Evolutionary conservation across 2,797 vertebrate genomes (phyloP).

Genomic region (Melanogrammus aeglefinus): DNA sequence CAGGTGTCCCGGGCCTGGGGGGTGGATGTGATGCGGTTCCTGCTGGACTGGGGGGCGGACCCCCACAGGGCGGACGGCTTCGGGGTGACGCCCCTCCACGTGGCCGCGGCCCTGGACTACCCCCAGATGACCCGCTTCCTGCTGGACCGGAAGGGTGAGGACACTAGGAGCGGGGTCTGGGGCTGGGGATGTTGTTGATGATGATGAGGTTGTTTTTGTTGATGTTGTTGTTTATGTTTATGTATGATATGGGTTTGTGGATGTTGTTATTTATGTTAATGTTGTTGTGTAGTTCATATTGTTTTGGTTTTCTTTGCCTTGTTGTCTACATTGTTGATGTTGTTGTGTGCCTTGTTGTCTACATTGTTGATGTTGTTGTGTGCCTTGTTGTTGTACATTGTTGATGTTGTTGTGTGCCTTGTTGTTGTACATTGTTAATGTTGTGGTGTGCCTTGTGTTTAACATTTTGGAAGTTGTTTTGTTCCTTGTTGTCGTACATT

Average conservation of each 20-base stretch:
- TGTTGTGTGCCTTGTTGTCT: too few species aligned
- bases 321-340: too few species aligned
- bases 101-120: slow-evolving; percentile 68
- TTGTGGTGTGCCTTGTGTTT: neutral
- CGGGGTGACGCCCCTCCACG: slow-evolving; percentile 67
- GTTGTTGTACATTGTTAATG: too few species aligned
- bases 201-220: neutral
- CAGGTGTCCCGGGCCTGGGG: slow-evolving; percentile 70
- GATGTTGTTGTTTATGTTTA: neutral
- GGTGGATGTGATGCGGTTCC: slow-evolving; percentile 71
- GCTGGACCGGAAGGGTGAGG: slow-evolving; percentile 55
- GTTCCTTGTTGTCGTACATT: neutral
- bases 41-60: slow-evolving; percentile 65
- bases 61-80: slow-evolving; percentile 54
- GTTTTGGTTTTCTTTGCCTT: too few species aligned
- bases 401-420: neutral
- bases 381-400: too few species aligned
- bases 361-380: neutral
- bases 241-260: neutral
- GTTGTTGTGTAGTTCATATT: neutral
- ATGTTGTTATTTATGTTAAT: neutral
- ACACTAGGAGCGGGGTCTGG: neutral
- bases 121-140: slow-evolving; percentile 68
- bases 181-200: neutral
- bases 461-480: neutral